A percentile compares a stretch with the other conserved stretches of the same genome.
phyloP scores from a whole-genome alignment of 2,888 invertebrate species.

The Hemicrepidius hirtus region DNA sequence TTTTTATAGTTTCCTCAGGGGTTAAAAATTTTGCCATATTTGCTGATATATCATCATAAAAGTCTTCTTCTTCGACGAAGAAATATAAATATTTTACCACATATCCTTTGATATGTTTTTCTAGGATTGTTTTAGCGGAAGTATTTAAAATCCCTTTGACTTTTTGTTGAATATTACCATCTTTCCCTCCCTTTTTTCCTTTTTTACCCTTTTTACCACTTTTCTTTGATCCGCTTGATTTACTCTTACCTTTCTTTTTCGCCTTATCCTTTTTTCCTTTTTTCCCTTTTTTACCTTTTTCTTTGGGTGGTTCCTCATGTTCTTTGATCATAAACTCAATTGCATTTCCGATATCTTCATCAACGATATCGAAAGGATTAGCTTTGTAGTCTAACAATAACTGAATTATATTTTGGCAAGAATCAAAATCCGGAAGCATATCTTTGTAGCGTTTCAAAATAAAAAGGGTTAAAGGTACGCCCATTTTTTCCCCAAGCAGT shows the following conservation, averaged over 20 bases:
- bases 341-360: slow-evolving; percentile 61
- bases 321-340: slow-evolving; percentile 63
- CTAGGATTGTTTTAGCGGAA: slow-evolving; percentile 56
- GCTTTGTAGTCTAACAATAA: slow-evolving; percentile 60
- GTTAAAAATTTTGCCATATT: slow-evolving; percentile 62
- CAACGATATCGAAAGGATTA: slow-evolving; percentile 64
- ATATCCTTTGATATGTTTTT: slow-evolving; percentile 57
- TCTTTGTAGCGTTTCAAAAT: slow-evolving; percentile 64
- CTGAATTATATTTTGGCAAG: slow-evolving; percentile 60
- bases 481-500: slow-evolving; percentile 64
- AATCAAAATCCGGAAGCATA: slow-evolving; percentile 54
- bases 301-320: slow-evolving; percentile 29
- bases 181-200: slow-evolving; percentile 31
- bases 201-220: slow-evolving; percentile 39
- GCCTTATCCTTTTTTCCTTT: slow-evolving; percentile 33
- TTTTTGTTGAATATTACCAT: slow-evolving; percentile 36
- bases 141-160: slow-evolving; percentile 56
- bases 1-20: slow-evolving; percentile 54
- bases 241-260: slow-evolving; percentile 42
- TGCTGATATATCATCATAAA: slow-evolving; percentile 57
- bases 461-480: slow-evolving; percentile 65
- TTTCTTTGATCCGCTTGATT: slow-evolving; percentile 37
- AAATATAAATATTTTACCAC: slow-evolving; percentile 60
- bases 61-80: slow-evolving; percentile 59
- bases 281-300: slow-evolving; percentile 28